Evolutionary conservation across 2,113 vertebrate genomes (phyloP), one percentile per base, ranked within the genome.

Genomic region (Dromaius novaehollandiae): DNA sequence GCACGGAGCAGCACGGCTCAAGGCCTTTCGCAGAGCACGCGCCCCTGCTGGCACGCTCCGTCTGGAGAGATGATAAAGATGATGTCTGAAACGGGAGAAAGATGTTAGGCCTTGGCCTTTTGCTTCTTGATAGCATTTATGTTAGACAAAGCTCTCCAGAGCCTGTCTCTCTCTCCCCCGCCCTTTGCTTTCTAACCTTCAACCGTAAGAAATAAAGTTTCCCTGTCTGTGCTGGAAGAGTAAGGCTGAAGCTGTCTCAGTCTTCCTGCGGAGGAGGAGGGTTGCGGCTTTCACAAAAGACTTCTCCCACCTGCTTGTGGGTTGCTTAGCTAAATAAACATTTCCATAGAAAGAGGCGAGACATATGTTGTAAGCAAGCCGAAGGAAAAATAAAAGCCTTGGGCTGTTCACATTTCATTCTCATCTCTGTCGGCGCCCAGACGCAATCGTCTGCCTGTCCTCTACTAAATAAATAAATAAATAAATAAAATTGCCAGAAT

Each of bases 221-320:
- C 75, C 36, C 63, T 73, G 51, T 69, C 75, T 55, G 38, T 64
- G 65, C 44, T 79, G 81, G 48, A 86, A 44, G 11, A n/a, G 26
- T 11, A 36, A 63, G 60, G 44, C 40, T 16, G 78, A 25, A 87
- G 79, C 66, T 60, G 64, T 56, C 55, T 34, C 36, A n/a, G 42
- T 5, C 81, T 58, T 68, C 76, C 16, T 22, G 38, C 28, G 75
- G 36, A 77, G 38, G 44, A 77, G n/a, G 8, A 80, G 34, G 74
- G 42, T 10, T 70, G 66, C 66, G 79, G 46, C 71, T 88, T 75
- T 66, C 60, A 88, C 80, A 77, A 68, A 86, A 85, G 55, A n/a
- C 56, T 69, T 95, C 90, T 79, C 86, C 86, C 90, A 90, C 83
- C 85, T 88, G 79, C 86, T 3, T 46, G 61, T 75, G 83, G 56